Conservation (phyloP, 1,140 invertebrate genomes). For the Portunus trituberculatus region DNA sequence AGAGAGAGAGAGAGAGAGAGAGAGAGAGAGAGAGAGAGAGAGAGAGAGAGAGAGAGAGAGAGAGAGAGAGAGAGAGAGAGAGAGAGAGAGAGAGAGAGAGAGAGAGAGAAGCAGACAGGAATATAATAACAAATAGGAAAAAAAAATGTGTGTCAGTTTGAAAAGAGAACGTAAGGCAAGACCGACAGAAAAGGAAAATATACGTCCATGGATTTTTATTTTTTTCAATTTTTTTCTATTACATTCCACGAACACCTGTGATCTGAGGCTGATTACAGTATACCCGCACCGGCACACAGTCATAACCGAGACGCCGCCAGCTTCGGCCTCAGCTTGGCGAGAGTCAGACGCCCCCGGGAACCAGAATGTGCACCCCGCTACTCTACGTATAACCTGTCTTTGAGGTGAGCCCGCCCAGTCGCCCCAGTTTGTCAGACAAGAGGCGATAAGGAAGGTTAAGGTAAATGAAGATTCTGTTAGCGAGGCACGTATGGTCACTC, state of each 20-base stretch:
- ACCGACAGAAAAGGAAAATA: too few relatives aligned
- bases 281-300: background rate
- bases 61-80: too few relatives aligned
- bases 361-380: background rate
- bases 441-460: background rate
- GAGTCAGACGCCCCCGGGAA: background rate
- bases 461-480: background rate
- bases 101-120: too few relatives aligned
- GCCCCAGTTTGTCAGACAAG: background rate
- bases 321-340: background rate
- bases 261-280: background rate
- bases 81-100: too few relatives aligned
- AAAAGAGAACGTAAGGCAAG: background rate
- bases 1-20: conserved; percentile 49
- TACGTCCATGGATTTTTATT: too few relatives aligned
- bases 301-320: background rate
- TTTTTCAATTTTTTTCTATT: too few relatives aligned
- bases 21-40: conserved; percentile 47
- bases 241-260: background rate
- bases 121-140: too few relatives aligned
- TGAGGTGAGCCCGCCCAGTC: background rate
- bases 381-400: background rate
- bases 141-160: background rate
- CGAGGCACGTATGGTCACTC: background rate
- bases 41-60: conserved; percentile 45